Evolutionary conservation across 92 coral and sea anemone species (phyloP).

Genomic region (Diadumene lineata): DNA sequence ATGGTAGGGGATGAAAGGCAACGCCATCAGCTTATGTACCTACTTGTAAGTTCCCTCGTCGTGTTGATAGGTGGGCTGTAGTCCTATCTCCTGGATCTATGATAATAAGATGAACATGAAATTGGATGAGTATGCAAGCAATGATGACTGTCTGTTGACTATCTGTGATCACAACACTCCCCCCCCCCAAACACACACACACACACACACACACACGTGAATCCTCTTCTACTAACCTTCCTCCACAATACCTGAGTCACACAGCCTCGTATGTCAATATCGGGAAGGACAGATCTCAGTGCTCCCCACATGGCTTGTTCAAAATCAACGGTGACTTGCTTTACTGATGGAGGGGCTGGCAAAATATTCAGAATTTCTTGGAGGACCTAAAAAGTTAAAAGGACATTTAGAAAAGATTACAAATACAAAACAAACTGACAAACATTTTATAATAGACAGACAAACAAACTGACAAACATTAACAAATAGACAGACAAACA

Average conservation of each 20-base stretch:
- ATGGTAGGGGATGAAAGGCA: constrained; percentile 54
- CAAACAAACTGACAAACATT: neutral
- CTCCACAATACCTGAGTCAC: constrained; percentile 36
- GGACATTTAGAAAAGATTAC: too few relatives aligned
- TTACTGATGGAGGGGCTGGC: neutral
- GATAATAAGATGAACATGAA: neutral
- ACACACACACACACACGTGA: too few relatives aligned
- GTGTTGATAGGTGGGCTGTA: constrained; percentile 34
- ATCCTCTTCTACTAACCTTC: constrained; percentile 17
- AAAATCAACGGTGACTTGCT: constrained; percentile 16
- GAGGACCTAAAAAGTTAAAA: constrained; percentile 20
- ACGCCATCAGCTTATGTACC: constrained; percentile 47
- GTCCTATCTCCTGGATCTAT: constrained; percentile 49
- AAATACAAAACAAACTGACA: too few relatives aligned
- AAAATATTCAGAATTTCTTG: neutral
- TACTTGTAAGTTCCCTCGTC: constrained; percentile 33
- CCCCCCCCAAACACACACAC: too few relatives aligned
- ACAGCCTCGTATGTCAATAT: constrained; percentile 26
- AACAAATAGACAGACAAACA: neutral
- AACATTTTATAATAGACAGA: too few relatives aligned
- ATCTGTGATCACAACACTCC: too few relatives aligned
- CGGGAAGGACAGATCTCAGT: constrained; percentile 23
- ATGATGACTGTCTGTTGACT: neutral
- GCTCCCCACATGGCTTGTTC: constrained; percentile 38
- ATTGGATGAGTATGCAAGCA: neutral